phyloP scores from a whole-genome alignment of 64 coral and sea anemone genomes.

The Catalaphyllia jardinei region DNA sequence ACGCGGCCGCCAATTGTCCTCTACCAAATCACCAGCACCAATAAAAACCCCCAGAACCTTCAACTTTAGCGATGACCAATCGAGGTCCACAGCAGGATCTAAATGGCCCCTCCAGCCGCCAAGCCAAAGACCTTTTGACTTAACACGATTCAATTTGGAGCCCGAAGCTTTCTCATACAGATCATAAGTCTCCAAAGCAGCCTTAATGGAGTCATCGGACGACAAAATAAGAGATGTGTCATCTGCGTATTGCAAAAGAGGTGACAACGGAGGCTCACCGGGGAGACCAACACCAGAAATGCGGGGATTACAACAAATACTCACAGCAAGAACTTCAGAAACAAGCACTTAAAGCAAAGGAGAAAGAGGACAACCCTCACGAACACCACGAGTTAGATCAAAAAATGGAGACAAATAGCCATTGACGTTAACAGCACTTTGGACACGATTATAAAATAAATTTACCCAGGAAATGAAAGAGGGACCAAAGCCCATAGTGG shows the following conservation, averaged over 20 bases:
- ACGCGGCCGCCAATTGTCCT: background rate
- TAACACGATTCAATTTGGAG: background rate
- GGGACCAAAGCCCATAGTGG: background rate
- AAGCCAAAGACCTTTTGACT: conserved; percentile 17
- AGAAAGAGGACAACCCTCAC: background rate
- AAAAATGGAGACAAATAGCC: conserved; percentile 17
- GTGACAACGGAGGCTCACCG: background rate
- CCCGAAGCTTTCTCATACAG: conserved; percentile 1
- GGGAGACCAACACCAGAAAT: background rate
- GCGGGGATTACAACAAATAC: background rate
- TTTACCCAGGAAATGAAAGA: conserved; percentile 14
- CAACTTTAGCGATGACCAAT: conserved; percentile 1
- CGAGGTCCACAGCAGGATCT: background rate
- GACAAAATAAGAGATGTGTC: background rate
- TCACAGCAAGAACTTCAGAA: background rate
- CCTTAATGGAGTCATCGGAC: background rate
- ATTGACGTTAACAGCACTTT: conserved; percentile 34
- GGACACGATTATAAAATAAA: conserved; percentile 10
- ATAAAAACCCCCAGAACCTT: background rate
- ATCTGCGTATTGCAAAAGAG: conserved; percentile 37
- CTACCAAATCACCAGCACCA: background rate
- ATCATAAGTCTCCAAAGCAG: background rate
- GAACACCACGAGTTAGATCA: background rate
- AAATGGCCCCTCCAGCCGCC: background rate
- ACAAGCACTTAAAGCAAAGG: background rate